Conservation (phyloP, 2,113 vertebrate genomes). For the Poeciliopsis prolifica region DNA sequence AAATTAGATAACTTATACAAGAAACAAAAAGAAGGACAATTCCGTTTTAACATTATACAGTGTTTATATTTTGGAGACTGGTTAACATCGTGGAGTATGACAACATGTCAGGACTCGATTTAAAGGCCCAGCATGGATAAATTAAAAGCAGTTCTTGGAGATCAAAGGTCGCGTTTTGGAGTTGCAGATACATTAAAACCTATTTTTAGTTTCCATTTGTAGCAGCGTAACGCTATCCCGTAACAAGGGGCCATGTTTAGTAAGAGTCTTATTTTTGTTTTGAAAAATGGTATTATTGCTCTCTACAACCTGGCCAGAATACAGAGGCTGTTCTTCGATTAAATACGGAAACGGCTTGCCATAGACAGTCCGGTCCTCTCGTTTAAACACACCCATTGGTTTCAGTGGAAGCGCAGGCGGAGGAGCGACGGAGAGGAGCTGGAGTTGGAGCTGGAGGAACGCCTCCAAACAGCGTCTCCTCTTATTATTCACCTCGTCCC, state of each 20-base stretch:
- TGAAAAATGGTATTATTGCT: not conserved
- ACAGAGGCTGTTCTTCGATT: not conserved
- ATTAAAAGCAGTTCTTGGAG: not conserved
- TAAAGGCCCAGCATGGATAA: not conserved
- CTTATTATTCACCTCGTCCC: not conserved
- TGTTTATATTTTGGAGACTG: too few relatives aligned
- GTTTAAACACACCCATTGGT: slow-evolving; percentile 74
- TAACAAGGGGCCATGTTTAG: not conserved
- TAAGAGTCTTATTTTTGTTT: not conserved
- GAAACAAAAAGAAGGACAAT: too few relatives aligned
- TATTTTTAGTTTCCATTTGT: not conserved
- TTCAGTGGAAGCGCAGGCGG: slow-evolving; percentile 40
- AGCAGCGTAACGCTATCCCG: too few relatives aligned
- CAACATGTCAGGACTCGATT: not conserved
- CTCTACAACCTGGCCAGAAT: not conserved
- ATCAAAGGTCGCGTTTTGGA: not conserved
- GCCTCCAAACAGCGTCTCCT: slow-evolving; percentile 9
- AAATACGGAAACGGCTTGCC: not conserved
- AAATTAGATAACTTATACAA: too few relatives aligned
- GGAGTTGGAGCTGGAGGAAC: not conserved
- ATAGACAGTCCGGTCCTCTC: not conserved
- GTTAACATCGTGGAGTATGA: not conserved
- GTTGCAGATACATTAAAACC: not conserved
- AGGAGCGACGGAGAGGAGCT: slow-evolving; percentile 30
- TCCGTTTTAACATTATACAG: too few relatives aligned